Evolutionary conservation across 2,113 vertebrate species (phyloP).

Genomic region (Synchiropus splendidus): DNA sequence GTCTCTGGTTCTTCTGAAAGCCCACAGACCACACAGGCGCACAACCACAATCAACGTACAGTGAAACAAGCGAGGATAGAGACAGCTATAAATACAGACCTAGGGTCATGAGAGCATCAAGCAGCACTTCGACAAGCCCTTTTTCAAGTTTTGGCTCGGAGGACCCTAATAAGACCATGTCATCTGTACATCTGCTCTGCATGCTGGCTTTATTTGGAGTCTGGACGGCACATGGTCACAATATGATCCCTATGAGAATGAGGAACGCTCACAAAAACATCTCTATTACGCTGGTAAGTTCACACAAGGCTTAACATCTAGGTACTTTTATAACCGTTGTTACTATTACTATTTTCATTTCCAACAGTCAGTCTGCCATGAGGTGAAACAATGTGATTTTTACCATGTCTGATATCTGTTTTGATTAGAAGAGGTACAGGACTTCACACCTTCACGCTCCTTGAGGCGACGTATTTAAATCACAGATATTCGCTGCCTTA

Average conservation of each 20-base stretch:
- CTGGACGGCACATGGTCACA: not conserved
- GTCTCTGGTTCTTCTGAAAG: slow-evolving; percentile 35
- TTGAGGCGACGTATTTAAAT: no score
- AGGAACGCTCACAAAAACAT: not conserved
- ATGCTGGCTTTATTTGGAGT: slow-evolving; percentile 36
- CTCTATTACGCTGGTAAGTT: not conserved
- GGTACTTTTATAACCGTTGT: no score
- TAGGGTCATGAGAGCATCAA: slow-evolving; percentile 29
- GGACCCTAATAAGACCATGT: not conserved
- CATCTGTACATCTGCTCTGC: not conserved
- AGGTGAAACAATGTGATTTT: no score
- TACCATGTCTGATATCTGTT: no score
- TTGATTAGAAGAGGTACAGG: no score
- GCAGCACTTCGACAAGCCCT: no score
- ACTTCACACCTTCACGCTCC: no score
- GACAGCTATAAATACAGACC: slow-evolving; percentile 29
- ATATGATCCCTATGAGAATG: not conserved
- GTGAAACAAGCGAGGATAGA: slow-evolving; percentile 5
- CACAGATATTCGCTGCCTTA: no score
- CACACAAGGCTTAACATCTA: no score
- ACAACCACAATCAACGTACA: slow-evolving; percentile 7
- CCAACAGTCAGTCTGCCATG: no score
- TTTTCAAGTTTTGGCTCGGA: no score
- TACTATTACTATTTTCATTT: no score
- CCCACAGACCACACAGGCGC: slow-evolving; percentile 54